Conservation (phyloP, 2,113 vertebrate species). For the Dendropsophus ebraccatus region DNA sequence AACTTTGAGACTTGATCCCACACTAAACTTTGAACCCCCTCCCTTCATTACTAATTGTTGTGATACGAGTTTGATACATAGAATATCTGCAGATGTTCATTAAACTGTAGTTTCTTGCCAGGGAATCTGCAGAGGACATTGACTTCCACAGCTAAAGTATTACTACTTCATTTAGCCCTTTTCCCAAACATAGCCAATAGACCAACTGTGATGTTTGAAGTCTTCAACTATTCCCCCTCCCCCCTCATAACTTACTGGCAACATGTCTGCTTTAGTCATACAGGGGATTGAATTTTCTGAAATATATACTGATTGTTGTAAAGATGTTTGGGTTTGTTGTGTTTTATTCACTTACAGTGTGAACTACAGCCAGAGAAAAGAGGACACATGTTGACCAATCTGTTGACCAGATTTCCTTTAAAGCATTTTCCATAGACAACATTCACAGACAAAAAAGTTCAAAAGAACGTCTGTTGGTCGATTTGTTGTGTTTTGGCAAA, state of each 20-base stretch:
- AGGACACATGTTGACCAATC: neutral
- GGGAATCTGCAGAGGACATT: neutral
- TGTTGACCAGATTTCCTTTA: neutral
- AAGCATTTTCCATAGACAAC: neutral
- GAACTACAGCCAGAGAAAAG: neutral
- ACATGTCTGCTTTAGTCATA: neutral
- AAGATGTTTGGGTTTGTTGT: neutral
- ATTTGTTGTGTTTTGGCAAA: neutral
- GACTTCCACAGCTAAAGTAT: neutral
- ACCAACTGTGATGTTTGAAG: neutral
- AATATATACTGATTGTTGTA: neutral
- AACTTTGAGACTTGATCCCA: neutral
- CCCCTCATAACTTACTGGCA: neutral
- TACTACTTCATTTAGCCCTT: neutral
- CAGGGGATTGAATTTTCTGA: neutral
- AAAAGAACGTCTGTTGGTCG: neutral
- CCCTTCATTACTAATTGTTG: neutral
- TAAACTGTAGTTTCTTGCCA: neutral
- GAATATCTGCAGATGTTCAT: neutral
- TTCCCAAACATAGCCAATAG: neutral
- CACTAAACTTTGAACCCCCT: neutral
- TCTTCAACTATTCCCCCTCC: neutral
- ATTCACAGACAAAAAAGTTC: neutral
- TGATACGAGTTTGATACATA: neutral
- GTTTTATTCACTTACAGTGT: neutral